A percentile compares a stretch with the other conserved stretches of the same genome.
Conservation (phyloP, 2,888 invertebrate species). For the Ophion ellenae region DNA sequence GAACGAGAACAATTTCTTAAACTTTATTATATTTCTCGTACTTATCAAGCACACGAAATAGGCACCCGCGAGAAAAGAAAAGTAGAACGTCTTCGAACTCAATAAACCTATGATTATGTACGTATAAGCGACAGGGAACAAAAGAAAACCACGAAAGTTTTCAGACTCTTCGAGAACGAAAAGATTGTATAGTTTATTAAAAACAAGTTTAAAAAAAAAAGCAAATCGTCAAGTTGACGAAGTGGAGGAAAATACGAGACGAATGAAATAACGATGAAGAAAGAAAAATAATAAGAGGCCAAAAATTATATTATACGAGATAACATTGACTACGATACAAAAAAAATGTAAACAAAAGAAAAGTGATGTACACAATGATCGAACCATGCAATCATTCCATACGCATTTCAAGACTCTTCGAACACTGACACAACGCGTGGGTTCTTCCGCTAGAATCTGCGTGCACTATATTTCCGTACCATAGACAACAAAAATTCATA, state of each 20-base stretch:
- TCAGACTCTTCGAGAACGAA: constrained; percentile 22
- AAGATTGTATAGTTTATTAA: constrained; percentile 44
- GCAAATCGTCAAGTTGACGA: constrained; percentile 23
- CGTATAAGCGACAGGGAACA: constrained; percentile 72
- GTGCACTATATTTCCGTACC: constrained; percentile 39
- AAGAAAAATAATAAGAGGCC: constrained; percentile 73
- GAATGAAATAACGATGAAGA: constrained; percentile 30
- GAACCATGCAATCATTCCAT: constrained; percentile 75
- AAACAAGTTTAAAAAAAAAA: not conserved
- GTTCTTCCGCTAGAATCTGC: constrained; percentile 14
- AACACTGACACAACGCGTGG: constrained; percentile 27
- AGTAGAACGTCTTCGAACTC: constrained; percentile 29
- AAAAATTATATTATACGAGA: constrained; percentile 72
- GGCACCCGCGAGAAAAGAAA: constrained; percentile 20
- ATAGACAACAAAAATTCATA: not conserved
- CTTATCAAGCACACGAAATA: not conserved
- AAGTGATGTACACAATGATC: constrained; percentile 31
- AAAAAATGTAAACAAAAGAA: constrained; percentile 61
- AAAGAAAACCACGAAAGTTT: constrained; percentile 67
- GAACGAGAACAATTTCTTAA: too few species aligned
- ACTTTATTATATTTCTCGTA: not conserved
- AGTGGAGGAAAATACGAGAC: constrained; percentile 24
- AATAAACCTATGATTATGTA: constrained; percentile 35
- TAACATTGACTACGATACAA: constrained; percentile 71
- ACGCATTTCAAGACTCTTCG: constrained; percentile 71